A percentile compares a stretch with the other conserved stretches of the same genome.
Conservation (phyloP, 53 echinoderm and acorn worm species). For the Holothuria leucospilota region DNA sequence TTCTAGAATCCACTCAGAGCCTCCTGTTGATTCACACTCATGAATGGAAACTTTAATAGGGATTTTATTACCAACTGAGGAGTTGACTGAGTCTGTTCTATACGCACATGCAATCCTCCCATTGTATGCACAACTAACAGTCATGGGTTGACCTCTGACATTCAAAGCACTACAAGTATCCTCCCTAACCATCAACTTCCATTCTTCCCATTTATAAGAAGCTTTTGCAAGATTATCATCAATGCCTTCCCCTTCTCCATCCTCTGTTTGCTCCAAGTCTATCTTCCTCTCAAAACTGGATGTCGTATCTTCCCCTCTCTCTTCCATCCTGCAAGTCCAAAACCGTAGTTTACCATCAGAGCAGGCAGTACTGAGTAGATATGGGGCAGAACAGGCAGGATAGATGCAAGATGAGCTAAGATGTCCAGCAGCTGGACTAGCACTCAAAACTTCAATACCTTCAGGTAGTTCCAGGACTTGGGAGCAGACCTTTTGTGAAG, state of each 20-base stretch:
- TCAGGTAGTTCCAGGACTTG: slow-evolving; percentile 81
- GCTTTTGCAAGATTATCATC: slow-evolving; percentile 73
- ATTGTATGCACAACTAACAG: slow-evolving; percentile 92
- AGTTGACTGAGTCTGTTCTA: slow-evolving; percentile 44
- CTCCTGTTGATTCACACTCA: slow-evolving; percentile 98
- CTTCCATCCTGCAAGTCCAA: slow-evolving; percentile 85
- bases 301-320: slow-evolving; percentile 55
- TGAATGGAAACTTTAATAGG: slow-evolving; percentile 79
- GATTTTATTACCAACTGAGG: slow-evolving; percentile 26
- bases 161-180: slow-evolving; percentile 74
- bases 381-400: slow-evolving; percentile 84
- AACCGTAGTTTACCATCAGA: slow-evolving; percentile 96
- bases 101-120: slow-evolving; percentile 93
- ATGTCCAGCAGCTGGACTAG: slow-evolving; percentile 93
- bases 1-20: slow-evolving; percentile 94
- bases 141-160: slow-evolving; percentile 80
- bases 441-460: slow-evolving; percentile 86
- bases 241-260: slow-evolving; percentile 7
- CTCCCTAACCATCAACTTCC: slow-evolving; percentile 85
- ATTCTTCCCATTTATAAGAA: slow-evolving; percentile 88
- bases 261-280: slow-evolving; percentile 28
- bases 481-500: slow-evolving; percentile 90
- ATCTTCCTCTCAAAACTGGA: slow-evolving; percentile 58
- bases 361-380: slow-evolving; percentile 89
- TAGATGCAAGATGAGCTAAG: slow-evolving; percentile 98